Evolutionary conservation across 2,888 invertebrate genomes (phyloP).

Genomic region (Xanthia togata): DNA sequence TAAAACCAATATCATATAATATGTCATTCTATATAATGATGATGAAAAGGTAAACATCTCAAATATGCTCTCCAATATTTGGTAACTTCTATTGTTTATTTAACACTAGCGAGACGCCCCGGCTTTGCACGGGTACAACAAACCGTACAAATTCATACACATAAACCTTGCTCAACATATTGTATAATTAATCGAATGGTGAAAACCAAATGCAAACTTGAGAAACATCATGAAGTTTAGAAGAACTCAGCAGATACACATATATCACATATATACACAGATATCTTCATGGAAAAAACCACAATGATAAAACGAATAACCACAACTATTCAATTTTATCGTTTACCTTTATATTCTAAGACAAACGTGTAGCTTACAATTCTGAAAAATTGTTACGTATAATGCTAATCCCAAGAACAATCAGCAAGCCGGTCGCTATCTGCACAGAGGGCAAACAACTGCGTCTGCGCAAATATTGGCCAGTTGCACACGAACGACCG

Average conservation of each 20-base stretch:
- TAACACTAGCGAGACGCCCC: not conserved
- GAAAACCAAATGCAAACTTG: not conserved
- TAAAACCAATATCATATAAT: conserved; percentile 49
- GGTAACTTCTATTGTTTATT: conserved; percentile 6
- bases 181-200: not conserved
- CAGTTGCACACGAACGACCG: conserved; percentile 42
- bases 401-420: conserved; percentile 65
- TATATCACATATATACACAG: too few relatives aligned
- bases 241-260: not conserved
- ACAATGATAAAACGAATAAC: not conserved
- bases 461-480: conserved; percentile 69
- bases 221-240: not conserved
- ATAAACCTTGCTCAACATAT: conserved; percentile 1
- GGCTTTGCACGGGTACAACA: not conserved
- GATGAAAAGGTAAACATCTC: conserved; percentile 41
- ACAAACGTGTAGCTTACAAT: not conserved
- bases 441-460: conserved; percentile 67
- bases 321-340: not conserved
- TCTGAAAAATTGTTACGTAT: conserved; percentile 26
- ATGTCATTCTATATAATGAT: conserved; percentile 27
- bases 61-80: conserved; percentile 19
- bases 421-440: conserved; percentile 51
- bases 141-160: not conserved
- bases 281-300: not conserved
- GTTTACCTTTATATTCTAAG: not conserved